Evolutionary conservation across 2,797 vertebrate genomes (phyloP).

Genomic region (Coccyzus lansbergi): DNA sequence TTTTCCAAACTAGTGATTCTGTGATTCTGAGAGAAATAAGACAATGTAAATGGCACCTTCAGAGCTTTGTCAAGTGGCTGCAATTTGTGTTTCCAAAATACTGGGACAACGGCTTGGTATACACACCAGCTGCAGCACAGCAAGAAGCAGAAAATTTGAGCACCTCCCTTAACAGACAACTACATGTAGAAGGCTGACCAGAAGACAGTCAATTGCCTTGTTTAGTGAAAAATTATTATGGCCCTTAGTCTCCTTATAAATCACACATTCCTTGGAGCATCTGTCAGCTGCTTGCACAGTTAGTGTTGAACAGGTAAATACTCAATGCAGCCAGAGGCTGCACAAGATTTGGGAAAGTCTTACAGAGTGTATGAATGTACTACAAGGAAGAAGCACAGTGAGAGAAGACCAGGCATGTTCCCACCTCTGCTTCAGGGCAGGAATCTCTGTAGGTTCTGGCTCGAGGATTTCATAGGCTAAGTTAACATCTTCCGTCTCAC

Average conservation of each 20-base stretch:
- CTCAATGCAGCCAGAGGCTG: neutral
- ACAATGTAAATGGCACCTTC: neutral
- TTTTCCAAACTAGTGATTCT: no score
- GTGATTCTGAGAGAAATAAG: neutral
- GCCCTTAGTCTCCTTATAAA: neutral
- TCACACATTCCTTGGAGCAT: neutral
- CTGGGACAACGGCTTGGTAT: neutral
- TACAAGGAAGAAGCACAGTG: neutral
- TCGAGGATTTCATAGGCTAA: conserved; percentile 93
- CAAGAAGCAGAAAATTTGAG: neutral
- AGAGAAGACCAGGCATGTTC: neutral
- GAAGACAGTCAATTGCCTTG: neutral
- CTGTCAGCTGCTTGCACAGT: neutral
- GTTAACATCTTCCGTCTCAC: conserved; percentile 95
- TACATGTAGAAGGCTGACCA: neutral
- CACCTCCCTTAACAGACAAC: neutral
- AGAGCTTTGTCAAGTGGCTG: neutral
- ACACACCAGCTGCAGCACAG: neutral
- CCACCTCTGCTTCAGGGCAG: conserved; percentile 93
- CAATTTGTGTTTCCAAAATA: neutral
- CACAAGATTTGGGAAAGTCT: neutral
- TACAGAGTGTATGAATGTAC: neutral
- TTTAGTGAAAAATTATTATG: neutral
- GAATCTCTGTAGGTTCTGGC: conserved; percentile 95
- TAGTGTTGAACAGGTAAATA: neutral